A percentile compares a stretch with the other conserved stretches of the same genome.
These are phyloP conservation scores for Apamea sordens DNA, from an alignment of 2,888 invertebrate species.

Conservation along the genomic window DNA sequence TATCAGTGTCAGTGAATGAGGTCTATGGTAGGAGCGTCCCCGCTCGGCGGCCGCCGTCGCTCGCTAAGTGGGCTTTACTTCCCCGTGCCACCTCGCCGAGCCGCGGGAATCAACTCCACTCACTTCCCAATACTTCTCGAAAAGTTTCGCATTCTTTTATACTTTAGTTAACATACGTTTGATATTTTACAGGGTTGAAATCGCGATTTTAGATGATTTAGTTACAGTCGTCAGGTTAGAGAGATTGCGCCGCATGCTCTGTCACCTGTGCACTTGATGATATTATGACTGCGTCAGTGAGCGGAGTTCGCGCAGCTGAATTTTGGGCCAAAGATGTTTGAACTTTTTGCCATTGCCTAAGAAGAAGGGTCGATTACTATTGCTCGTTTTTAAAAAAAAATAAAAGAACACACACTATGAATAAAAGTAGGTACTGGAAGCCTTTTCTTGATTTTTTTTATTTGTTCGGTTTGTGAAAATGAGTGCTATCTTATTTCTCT, in stretches of 20 bases:
- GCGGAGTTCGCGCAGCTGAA: neutral
- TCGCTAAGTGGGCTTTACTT: slow-evolving; percentile 53
- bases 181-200: neutral
- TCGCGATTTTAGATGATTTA: neutral
- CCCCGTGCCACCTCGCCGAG: slow-evolving; percentile 16
- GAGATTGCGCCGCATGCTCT: neutral
- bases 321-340: neutral
- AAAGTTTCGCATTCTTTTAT: slow-evolving; percentile 7
- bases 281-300: neutral
- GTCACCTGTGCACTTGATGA: too few species aligned
- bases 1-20: slow-evolving; percentile 9
- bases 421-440: neutral
- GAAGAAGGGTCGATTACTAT: neutral
- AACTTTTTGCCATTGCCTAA: neutral
- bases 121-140: slow-evolving; percentile 12
- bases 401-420: neutral
- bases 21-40: slow-evolving; percentile 17
- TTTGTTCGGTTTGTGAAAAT: neutral
- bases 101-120: slow-evolving; percentile 19
- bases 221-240: too few species aligned
- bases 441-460: neutral
- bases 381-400: neutral
- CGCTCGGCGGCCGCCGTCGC: slow-evolving; percentile 3
- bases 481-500: neutral
- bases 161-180: neutral